A percentile compares a stretch with the other conserved stretches of the same genome.
Evolutionary conservation across 2,113 vertebrate genomes (phyloP).

Genomic region (Zeus faber): DNA sequence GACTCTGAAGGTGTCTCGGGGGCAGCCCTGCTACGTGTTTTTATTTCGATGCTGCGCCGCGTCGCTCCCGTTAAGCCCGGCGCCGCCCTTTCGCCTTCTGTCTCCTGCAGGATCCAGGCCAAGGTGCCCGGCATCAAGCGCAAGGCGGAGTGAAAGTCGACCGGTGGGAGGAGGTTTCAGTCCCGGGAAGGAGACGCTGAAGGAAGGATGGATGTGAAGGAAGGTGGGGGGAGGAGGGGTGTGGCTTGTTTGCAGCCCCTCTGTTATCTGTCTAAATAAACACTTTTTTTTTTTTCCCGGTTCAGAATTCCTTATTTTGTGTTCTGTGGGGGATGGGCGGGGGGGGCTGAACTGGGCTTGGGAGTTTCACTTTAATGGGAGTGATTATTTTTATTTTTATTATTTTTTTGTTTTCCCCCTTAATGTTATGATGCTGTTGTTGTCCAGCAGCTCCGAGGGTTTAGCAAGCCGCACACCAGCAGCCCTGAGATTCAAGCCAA

Average conservation of each 20-base stretch:
- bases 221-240: slow-evolving; percentile 49
- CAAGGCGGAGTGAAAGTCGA: slow-evolving; percentile 85
- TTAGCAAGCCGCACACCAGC: too few relatives aligned
- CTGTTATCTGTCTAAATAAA: slow-evolving; percentile 76
- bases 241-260: slow-evolving; percentile 62
- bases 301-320: slow-evolving; percentile 72
- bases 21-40: too few relatives aligned
- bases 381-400: too few relatives aligned
- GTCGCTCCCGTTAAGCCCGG: too few relatives aligned
- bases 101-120: slow-evolving; percentile 87
- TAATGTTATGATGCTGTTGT: neutral
- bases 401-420: slow-evolving; percentile 68
- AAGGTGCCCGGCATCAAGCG: slow-evolving; percentile 94
- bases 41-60: too few relatives aligned
- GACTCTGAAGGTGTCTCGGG: too few relatives aligned
- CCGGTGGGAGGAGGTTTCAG: slow-evolving; percentile 22
- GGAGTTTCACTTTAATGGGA: neutral
- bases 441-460: too few relatives aligned
- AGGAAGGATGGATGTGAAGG: slow-evolving; percentile 55
- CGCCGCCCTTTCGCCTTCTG: slow-evolving; percentile 11
- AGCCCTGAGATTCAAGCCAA: slow-evolving; percentile 42
- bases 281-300: slow-evolving; percentile 74
- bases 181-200: slow-evolving; percentile 47
- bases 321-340: slow-evolving; percentile 76
- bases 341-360: slow-evolving; percentile 37